phyloP scores from a whole-genome alignment of 2,797 vertebrate species.

The Esox lucius region DNA sequence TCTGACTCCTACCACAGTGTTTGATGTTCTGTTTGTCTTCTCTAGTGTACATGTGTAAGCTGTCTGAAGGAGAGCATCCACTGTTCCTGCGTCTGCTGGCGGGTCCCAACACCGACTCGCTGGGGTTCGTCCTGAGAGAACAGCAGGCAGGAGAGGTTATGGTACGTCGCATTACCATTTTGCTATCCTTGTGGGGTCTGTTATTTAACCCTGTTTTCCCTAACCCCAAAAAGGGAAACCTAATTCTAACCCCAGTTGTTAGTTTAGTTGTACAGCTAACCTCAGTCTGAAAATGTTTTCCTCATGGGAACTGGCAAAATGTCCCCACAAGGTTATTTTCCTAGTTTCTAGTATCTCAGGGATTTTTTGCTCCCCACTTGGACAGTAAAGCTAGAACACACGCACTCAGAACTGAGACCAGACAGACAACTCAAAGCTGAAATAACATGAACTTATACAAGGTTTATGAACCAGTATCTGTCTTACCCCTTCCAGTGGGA shows the following conservation, averaged over 20 bases:
- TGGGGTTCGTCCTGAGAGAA: conserved; percentile 93
- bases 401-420: background rate
- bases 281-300: no score
- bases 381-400: background rate
- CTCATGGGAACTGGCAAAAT: no score
- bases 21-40: conserved; percentile 8
- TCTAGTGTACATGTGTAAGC: conserved; percentile 91
- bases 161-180: conserved; percentile 55
- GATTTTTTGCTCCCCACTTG: no score
- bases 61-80: conserved; percentile 90
- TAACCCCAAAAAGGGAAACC: no score
- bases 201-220: no score
- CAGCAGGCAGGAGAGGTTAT: conserved; percentile 95
- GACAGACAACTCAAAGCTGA: background rate
- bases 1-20: background rate
- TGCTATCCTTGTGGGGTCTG: no score
- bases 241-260: no score
- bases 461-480: background rate
- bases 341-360: no score
- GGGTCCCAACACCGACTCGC: conserved; percentile 84
- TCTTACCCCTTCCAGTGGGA: conserved; percentile 84
- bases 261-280: no score
- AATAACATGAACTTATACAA: no score
- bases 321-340: no score
- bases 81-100: conserved; percentile 91